phyloP scores from a whole-genome alignment of 2,888 invertebrate species.

The Amorpha juglandis region DNA sequence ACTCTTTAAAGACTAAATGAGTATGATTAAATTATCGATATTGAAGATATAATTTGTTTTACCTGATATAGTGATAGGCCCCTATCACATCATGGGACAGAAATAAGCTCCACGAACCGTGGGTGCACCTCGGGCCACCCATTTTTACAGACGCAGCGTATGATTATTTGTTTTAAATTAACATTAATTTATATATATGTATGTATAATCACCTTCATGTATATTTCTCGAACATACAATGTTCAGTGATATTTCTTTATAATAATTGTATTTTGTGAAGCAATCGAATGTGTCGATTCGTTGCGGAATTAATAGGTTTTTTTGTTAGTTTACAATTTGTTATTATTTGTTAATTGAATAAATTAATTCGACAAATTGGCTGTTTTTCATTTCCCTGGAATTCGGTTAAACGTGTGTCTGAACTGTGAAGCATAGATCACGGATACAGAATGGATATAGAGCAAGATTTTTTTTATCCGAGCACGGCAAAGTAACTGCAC shows the following conservation, averaged over 20 bases:
- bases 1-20: too few species aligned
- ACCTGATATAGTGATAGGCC: too few species aligned
- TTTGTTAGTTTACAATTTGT: conserved; percentile 25
- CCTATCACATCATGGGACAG: too few species aligned
- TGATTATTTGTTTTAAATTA: not conserved
- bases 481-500: too few species aligned
- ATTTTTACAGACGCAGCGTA: too few species aligned
- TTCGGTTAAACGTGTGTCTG: not conserved
- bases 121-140: too few species aligned
- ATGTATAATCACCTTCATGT: not conserved
- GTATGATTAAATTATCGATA: not conserved
- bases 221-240: not conserved
- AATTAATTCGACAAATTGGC: not conserved
- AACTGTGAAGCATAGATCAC: too few species aligned
- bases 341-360: conserved; percentile 24
- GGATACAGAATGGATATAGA: too few species aligned
- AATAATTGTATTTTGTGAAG: not conserved
- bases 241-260: not conserved
- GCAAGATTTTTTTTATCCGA: too few species aligned
- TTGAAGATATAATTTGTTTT: not conserved
- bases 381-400: not conserved
- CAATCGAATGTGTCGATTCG: not conserved
- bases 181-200: conserved; percentile 1
- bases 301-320: too few species aligned
- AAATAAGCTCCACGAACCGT: too few species aligned